phyloP scores from a whole-genome alignment of 2,113 vertebrate genomes.

The Echinops telfairi region DNA sequence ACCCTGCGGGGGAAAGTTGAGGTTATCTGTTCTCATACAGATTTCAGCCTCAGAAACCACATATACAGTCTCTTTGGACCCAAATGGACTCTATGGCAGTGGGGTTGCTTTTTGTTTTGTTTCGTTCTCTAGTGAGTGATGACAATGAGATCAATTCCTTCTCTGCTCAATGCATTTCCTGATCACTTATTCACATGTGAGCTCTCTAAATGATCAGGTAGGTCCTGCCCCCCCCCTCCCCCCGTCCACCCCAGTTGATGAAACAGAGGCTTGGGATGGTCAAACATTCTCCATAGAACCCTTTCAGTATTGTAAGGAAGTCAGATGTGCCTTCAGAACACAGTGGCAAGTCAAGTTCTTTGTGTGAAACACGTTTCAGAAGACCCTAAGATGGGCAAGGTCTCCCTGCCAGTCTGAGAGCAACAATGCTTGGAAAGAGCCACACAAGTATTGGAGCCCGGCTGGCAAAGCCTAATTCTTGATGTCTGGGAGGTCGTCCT shows the following conservation, averaged over 20 bases:
- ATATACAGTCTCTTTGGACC: too few relatives aligned
- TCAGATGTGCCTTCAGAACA: neutral
- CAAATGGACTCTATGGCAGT: too few relatives aligned
- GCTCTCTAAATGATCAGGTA: neutral
- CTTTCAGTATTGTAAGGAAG: neutral
- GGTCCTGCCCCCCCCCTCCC: neutral
- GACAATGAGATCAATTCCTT: too few relatives aligned
- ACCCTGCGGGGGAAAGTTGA: too few relatives aligned
- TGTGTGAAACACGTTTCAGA: neutral
- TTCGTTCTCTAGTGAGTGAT: too few relatives aligned
- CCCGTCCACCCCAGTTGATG: neutral
- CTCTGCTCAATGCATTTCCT: slow-evolving; percentile 3
- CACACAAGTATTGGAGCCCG: neutral
- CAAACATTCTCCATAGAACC: slow-evolving; percentile 44
- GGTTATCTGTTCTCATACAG: too few relatives aligned
- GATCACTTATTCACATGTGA: neutral
- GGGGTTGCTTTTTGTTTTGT: too few relatives aligned
- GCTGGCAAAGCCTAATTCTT: slow-evolving; percentile 47
- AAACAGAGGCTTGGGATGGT: slow-evolving; percentile 5
- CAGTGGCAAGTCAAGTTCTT: slow-evolving; percentile 5
- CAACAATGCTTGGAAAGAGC: neutral
- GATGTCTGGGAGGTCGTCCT: neutral
- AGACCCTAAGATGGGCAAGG: neutral
- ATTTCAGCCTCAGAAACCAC: too few relatives aligned
- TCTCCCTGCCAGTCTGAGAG: neutral